A percentile compares a stretch with the other conserved stretches of the same genome.
Evolutionary conservation across 37 sponge, comb jelly and placozoan genomes (phyloP).

Genomic region (Cliona cf. orientalis): DNA sequence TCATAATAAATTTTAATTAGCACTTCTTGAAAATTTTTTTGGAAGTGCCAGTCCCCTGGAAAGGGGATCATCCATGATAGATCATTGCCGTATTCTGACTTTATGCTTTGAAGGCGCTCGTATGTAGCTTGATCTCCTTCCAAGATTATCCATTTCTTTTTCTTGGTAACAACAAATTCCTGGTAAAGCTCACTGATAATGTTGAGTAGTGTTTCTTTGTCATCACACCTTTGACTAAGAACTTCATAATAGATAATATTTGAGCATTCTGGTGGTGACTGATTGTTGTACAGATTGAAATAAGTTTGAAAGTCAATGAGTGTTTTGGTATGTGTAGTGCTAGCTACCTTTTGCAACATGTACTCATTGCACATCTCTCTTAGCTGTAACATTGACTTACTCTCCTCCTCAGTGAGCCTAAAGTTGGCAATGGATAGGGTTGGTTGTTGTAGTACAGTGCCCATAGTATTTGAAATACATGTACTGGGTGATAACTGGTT

Average conservation of each 20-base stretch:
- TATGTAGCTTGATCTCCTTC: conserved; percentile 25
- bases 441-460: neutral
- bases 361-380: conserved; percentile 1
- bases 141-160: neutral
- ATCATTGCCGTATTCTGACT: conserved; percentile 16
- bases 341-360: conserved; percentile 21
- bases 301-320: conserved; percentile 7
- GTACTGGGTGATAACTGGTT: neutral
- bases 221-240: conserved; percentile 1
- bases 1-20: conserved; percentile 23
- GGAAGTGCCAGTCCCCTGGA: conserved; percentile 46
- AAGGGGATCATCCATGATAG: conserved; percentile 25
- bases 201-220: conserved; percentile 15
- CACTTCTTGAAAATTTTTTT: conserved; percentile 21
- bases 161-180: neutral
- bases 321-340: neutral
- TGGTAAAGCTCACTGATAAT: conserved; percentile 2
- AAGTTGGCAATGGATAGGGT: conserved; percentile 11
- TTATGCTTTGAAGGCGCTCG: conserved; percentile 1
- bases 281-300: neutral
- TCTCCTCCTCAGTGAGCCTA: neutral
- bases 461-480: neutral
- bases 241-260: conserved; percentile 6
- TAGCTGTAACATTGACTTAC: neutral
- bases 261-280: conserved; percentile 6